Evolutionary conservation across 2,888 invertebrate genomes (phyloP).

Genomic region (Hyposoter didymator): DNA sequence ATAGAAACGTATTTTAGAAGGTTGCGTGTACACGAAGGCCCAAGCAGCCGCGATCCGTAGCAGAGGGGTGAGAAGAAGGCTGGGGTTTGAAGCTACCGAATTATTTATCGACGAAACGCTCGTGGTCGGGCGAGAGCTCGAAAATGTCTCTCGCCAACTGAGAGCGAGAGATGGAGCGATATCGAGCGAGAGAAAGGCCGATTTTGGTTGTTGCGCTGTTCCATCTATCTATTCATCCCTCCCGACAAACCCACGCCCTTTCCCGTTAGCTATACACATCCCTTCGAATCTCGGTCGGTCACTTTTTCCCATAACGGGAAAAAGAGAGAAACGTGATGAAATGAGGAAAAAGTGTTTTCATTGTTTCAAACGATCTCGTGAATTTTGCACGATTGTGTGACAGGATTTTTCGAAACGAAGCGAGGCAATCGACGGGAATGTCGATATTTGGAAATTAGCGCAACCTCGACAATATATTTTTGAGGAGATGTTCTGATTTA

Average conservation of each 20-base stretch:
- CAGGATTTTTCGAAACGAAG: too few relatives aligned
- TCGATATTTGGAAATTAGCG: not conserved
- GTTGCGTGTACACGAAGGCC: constrained; percentile 51
- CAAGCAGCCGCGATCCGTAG: constrained; percentile 17
- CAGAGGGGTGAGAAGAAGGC: not conserved
- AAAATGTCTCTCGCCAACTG: constrained; percentile 27
- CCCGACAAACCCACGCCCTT: constrained; percentile 24
- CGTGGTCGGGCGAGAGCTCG: constrained; percentile 41
- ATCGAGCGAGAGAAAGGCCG: not conserved
- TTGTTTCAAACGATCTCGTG: constrained; percentile 42
- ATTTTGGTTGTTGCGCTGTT: constrained; percentile 49
- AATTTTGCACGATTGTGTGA: constrained; percentile 11
- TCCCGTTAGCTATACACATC: constrained; percentile 23
- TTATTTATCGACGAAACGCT: constrained; percentile 65
- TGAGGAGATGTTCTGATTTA: not conserved
- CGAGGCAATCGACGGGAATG: too few relatives aligned
- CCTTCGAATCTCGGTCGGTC: constrained; percentile 33
- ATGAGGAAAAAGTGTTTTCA: constrained; percentile 44
- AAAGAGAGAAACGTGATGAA: not conserved
- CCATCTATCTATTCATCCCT: constrained; percentile 44
- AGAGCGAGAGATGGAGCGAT: constrained; percentile 1
- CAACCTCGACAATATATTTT: not conserved
- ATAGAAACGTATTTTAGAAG: constrained; percentile 30
- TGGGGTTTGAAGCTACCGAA: constrained; percentile 46
- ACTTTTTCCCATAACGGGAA: constrained; percentile 10